phyloP scores from a whole-genome alignment of 2,888 invertebrate species.

The Dioctria rufipes region DNA sequence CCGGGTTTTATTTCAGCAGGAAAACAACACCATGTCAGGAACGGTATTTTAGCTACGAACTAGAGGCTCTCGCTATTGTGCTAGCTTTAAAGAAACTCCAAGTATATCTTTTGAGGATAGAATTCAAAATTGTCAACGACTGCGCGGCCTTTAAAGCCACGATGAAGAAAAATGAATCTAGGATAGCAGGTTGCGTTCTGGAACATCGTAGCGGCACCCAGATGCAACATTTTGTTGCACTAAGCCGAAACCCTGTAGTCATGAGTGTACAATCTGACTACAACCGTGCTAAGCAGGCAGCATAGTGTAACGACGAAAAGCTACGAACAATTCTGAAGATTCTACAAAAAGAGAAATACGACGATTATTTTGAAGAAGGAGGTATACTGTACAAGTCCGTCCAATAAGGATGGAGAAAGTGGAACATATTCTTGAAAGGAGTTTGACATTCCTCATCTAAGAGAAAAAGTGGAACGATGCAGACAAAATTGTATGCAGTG shows the following conservation, averaged over 20 bases:
- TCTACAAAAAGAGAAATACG: slow-evolving; percentile 51
- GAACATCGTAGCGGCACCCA: no score
- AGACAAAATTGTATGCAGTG: no score
- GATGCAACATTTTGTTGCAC: no score
- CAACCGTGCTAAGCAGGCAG: no score
- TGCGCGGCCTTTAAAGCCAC: slow-evolving; percentile 64
- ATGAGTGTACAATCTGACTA: no score
- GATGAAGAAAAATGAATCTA: slow-evolving; percentile 62
- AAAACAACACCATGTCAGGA: slow-evolving; percentile 59
- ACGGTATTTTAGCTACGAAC: slow-evolving; percentile 64
- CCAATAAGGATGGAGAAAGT: not conserved
- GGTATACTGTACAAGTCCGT: slow-evolving; percentile 33
- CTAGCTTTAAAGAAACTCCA: slow-evolving; percentile 59
- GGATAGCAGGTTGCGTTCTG: not conserved
- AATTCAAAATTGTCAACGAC: slow-evolving; percentile 64
- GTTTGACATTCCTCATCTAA: not conserved
- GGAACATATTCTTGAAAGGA: not conserved
- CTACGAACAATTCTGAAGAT: no score
- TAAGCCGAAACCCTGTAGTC: no score
- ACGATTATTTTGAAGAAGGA: slow-evolving; percentile 39
- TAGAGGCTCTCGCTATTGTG: slow-evolving; percentile 58
- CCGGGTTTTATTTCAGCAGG: no score
- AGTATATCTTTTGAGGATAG: slow-evolving; percentile 63
- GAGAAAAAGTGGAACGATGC: no score
- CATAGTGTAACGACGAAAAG: no score